Conservation (phyloP, 2,888 invertebrate species). For the Entomobrya multifasciata region DNA sequence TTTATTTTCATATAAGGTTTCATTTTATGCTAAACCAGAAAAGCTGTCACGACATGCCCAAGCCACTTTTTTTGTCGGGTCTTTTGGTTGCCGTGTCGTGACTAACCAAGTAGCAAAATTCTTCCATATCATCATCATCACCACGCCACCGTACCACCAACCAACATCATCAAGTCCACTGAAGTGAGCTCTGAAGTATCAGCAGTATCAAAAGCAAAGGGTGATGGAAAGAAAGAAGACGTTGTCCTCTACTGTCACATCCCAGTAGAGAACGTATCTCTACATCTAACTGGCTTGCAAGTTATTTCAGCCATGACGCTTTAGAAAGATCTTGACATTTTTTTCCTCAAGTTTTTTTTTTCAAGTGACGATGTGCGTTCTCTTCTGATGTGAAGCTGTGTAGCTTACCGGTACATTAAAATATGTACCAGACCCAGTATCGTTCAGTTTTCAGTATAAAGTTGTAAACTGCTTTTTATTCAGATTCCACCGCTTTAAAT, state of each 20-base stretch:
- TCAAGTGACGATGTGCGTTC: not conserved
- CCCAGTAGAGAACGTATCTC: not conserved
- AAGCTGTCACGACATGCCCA: constrained; percentile 72
- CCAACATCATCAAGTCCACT: constrained; percentile 1
- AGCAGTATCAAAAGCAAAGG: constrained; percentile 6
- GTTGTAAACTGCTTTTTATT: not conserved
- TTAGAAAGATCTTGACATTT: not conserved
- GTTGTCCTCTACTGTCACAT: constrained; percentile 39
- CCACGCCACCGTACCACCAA: constrained; percentile 7
- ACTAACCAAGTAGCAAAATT: constrained; percentile 74
- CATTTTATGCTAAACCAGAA: constrained; percentile 63
- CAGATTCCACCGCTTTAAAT: too few relatives aligned
- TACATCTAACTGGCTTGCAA: constrained; percentile 7
- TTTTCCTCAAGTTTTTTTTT: not conserved
- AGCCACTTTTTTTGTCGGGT: constrained; percentile 67
- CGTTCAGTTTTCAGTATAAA: not conserved
- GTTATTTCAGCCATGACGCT: not conserved
- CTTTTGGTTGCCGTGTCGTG: constrained; percentile 70
- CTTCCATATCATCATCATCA: constrained; percentile 54
- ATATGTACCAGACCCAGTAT: too few relatives aligned
- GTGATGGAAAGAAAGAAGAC: constrained; percentile 43
- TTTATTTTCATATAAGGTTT: constrained; percentile 72
- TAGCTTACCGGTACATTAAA: not conserved
- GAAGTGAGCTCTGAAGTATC: not conserved
- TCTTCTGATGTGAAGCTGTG: not conserved